Conservation (phyloP, 2,113 vertebrate genomes). For the Acinonyx jubatus region DNA sequence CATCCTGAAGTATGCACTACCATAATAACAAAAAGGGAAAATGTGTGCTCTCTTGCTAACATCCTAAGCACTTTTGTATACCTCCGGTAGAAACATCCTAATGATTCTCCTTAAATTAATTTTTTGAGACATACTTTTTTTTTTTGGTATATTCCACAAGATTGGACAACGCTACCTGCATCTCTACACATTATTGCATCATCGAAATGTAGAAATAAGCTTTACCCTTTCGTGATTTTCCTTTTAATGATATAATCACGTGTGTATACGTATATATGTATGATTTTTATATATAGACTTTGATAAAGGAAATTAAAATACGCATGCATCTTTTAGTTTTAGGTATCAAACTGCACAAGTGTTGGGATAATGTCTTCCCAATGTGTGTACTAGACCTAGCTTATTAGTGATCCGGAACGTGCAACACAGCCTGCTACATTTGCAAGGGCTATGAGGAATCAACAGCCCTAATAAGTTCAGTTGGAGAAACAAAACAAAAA, state of each 20-base stretch:
- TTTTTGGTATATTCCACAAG: not conserved
- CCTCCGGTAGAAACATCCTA: not conserved
- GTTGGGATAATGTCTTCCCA: not conserved
- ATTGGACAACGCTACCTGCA: not conserved
- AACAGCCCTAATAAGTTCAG: not conserved
- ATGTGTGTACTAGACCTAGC: not conserved
- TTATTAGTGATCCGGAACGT: not conserved
- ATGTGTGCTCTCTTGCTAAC: not conserved
- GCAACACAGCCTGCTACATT: not conserved
- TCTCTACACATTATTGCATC: not conserved
- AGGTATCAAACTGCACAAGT: not conserved
- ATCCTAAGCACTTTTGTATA: not conserved
- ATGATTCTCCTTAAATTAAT: not conserved
- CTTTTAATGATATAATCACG: constrained; percentile 29
- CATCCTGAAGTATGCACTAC: not conserved
- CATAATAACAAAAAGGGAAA: not conserved
- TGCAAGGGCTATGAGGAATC: not conserved
- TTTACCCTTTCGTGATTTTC: not conserved
- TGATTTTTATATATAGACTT: not conserved
- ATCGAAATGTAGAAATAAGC: constrained; percentile 32
- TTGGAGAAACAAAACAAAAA: constrained; percentile 1
- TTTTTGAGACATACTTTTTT: not conserved
- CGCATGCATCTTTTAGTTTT: not conserved
- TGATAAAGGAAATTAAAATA: constrained; percentile 18
- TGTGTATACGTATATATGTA: not conserved